Conservation (phyloP, 2,797 vertebrate species). For the Acrossocheilus fasciatus region DNA sequence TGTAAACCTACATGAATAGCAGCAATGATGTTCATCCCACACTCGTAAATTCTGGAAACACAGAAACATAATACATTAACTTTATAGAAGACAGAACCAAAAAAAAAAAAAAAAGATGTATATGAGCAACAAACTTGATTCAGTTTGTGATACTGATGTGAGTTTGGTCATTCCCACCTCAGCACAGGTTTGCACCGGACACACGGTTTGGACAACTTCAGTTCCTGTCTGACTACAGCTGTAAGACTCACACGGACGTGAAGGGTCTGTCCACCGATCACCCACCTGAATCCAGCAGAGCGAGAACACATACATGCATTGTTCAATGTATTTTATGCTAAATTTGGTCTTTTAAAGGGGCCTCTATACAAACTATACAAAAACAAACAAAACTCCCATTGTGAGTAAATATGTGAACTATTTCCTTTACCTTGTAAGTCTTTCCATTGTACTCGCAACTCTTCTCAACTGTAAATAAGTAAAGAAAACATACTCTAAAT, state of each 20-base stretch:
- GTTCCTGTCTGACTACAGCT: slow-evolving; percentile 67
- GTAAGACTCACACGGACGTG: slow-evolving; percentile 66
- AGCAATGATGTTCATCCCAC: slow-evolving; percentile 63
- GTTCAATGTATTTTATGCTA: not conserved
- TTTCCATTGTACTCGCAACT: slow-evolving; percentile 68
- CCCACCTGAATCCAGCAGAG: slow-evolving; percentile 67
- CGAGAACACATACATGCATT: not conserved
- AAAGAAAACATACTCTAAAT: not conserved
- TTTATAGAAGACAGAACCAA: not conserved
- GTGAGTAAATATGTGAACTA: slow-evolving; percentile 25
- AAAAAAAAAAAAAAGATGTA: not conserved
- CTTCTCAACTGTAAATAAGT: slow-evolving; percentile 71
- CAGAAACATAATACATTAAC: not conserved
- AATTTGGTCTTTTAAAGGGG: not conserved
- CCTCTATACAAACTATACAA: not conserved
- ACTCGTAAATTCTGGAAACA: slow-evolving; percentile 54
- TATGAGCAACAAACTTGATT: not conserved
- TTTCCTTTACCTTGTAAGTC: slow-evolving; percentile 67
- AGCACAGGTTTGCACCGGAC: slow-evolving; percentile 64
- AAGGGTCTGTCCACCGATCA: slow-evolving; percentile 68
- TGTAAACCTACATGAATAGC: slow-evolving; percentile 59
- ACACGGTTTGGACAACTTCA: slow-evolving; percentile 63
- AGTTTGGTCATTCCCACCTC: slow-evolving; percentile 63
- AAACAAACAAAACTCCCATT: slow-evolving; percentile 1
- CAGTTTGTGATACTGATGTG: not conserved